A percentile compares a stretch with the other conserved stretches of the same genome.
These are phyloP conservation scores for Theretra japonica DNA, from an alignment of 2,888 invertebrate species.

Conservation along the genomic window DNA sequence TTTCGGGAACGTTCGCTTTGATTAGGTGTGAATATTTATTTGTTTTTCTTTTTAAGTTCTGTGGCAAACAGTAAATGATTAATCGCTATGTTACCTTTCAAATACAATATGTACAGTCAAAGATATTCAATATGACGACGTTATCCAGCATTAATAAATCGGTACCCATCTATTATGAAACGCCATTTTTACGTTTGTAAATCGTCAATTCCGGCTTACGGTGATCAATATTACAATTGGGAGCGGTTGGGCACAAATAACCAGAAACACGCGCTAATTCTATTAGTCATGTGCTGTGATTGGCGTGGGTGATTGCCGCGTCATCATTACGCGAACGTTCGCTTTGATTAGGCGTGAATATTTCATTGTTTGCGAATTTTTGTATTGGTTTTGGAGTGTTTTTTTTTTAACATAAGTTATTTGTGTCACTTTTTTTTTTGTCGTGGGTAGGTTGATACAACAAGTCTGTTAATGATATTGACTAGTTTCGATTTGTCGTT, in stretches of 20 bases:
- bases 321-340: conserved; percentile 20
- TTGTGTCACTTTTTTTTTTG: too few species aligned
- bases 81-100: too few species aligned
- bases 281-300: conserved; percentile 63
- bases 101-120: too few species aligned
- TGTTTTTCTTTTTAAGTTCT: neutral
- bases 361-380: neutral
- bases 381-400: neutral
- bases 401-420: neutral
- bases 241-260: conserved; percentile 46
- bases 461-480: too few species aligned
- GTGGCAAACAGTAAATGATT: too few species aligned
- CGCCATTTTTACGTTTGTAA: conserved; percentile 47
- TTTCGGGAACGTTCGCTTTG: conserved; percentile 19
- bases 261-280: conserved; percentile 50
- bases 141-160: too few species aligned
- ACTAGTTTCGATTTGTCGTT: too few species aligned
- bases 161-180: too few species aligned
- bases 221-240: conserved; percentile 72
- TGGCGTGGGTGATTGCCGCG: conserved; percentile 43
- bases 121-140: too few species aligned
- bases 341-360: conserved; percentile 25
- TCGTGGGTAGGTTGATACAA: too few species aligned
- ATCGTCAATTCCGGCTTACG: conserved; percentile 62
- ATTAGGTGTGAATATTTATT: conserved; percentile 1